Evolutionary conservation across 2,888 invertebrate species (phyloP).

Genomic region (Teleogryllus oceanicus): DNA sequence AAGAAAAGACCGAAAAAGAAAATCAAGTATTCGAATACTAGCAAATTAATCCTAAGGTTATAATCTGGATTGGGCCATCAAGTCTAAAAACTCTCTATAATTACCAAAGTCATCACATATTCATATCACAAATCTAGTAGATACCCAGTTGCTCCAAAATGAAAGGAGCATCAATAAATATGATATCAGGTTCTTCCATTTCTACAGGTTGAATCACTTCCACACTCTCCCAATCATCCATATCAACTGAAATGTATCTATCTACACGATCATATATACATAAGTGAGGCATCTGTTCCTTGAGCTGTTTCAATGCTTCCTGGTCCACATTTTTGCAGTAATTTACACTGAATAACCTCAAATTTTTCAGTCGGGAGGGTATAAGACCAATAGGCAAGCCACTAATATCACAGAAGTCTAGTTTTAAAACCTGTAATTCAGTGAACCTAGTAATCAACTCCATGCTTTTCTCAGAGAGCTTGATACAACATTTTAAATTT

Average conservation of each 20-base stretch:
- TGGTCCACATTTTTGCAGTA: background rate
- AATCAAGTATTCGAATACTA: no score
- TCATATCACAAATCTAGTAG: background rate
- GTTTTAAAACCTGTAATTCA: conserved; percentile 6
- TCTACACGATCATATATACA: conserved; percentile 6
- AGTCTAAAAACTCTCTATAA: no score
- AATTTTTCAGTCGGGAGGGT: background rate
- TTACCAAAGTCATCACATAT: no score
- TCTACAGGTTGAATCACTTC: conserved; percentile 10
- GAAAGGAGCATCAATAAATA: conserved; percentile 8
- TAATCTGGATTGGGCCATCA: no score
- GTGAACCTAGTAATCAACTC: conserved; percentile 19
- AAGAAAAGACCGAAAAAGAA: no score
- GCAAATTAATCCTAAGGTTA: no score
- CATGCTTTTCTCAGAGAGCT: background rate
- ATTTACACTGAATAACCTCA: background rate
- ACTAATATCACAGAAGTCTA: background rate
- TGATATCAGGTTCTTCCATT: conserved; percentile 9
- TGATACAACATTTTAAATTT: background rate
- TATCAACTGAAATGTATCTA: conserved; percentile 8
- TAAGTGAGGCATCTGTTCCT: conserved; percentile 23
- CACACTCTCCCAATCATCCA: conserved; percentile 9
- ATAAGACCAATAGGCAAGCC: conserved; percentile 19
- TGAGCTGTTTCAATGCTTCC: background rate
- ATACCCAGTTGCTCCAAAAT: conserved; percentile 1